Conservation (phyloP, 2,797 vertebrate genomes). For the Squalus acanthias region DNA sequence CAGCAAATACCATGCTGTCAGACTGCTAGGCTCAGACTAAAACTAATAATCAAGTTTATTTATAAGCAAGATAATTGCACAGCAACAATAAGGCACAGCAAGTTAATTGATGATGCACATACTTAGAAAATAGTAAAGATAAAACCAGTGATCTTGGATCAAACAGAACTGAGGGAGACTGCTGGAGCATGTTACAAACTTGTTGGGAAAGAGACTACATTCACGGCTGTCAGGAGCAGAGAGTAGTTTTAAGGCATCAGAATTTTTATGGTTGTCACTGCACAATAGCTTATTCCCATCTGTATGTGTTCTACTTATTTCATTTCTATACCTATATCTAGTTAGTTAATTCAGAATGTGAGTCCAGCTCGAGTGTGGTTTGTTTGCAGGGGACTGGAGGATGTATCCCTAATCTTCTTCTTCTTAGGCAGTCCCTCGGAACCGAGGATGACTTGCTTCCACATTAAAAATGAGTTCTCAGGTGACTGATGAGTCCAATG, state of each 20-base stretch:
- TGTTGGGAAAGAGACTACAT: background rate
- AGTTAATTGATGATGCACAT: conserved; percentile 25
- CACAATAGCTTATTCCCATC: background rate
- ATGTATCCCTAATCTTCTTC: background rate
- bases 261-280: background rate
- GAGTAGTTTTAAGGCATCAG: background rate
- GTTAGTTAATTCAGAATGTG: background rate
- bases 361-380: background rate
- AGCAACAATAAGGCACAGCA: conserved; percentile 24
- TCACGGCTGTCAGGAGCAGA: background rate
- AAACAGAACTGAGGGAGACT: background rate
- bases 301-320: background rate
- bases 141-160: background rate
- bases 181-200: background rate
- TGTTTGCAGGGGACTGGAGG: background rate
- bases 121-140: conserved; percentile 18
- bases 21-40: background rate
- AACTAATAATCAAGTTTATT: conserved; percentile 32
- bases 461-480: no score
- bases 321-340: background rate
- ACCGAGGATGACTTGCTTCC: no score
- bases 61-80: conserved; percentile 27
- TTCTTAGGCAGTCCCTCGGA: no score
- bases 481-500: no score
- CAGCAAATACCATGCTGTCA: conserved; percentile 31